Evolutionary conservation across 2,113 vertebrate species (phyloP).

Genomic region (Zosterops hypoxanthus): DNA sequence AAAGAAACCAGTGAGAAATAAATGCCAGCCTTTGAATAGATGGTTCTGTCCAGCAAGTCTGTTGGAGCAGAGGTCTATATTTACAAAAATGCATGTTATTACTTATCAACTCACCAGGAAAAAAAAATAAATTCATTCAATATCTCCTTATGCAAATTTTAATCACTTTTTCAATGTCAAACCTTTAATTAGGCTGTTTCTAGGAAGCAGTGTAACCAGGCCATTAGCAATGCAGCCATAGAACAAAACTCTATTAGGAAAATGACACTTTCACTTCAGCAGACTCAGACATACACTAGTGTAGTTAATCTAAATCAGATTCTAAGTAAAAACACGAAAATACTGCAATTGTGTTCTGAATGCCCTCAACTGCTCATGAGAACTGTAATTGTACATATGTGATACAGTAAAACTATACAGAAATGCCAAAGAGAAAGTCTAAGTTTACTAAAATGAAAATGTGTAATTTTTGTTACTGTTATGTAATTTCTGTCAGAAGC

Average conservation of each 20-base stretch:
- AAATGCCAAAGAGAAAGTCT: background rate
- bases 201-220: conserved; percentile 1
- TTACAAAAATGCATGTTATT: background rate
- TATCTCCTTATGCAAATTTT: conserved; percentile 4
- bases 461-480: background rate
- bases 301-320: background rate
- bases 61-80: background rate
- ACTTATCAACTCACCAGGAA: background rate
- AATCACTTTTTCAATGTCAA: conserved; percentile 34
- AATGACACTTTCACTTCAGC: conserved; percentile 7
- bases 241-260: conserved; percentile 31
- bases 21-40: background rate
- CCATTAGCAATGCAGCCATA: conserved; percentile 25
- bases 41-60: background rate
- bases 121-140: background rate
- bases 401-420: background rate
- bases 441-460: background rate
- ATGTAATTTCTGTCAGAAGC: background rate
- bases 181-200: background rate
- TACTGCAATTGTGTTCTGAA: background rate
- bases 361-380: background rate
- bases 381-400: background rate
- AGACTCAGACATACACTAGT: background rate
- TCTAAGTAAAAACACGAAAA: background rate
- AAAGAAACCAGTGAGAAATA: background rate